Percentiles rank a stretch among this genome's conserved stretches.
Conservation (phyloP, 2,797 vertebrate genomes). For the Pipistrellus nathusii region DNA sequence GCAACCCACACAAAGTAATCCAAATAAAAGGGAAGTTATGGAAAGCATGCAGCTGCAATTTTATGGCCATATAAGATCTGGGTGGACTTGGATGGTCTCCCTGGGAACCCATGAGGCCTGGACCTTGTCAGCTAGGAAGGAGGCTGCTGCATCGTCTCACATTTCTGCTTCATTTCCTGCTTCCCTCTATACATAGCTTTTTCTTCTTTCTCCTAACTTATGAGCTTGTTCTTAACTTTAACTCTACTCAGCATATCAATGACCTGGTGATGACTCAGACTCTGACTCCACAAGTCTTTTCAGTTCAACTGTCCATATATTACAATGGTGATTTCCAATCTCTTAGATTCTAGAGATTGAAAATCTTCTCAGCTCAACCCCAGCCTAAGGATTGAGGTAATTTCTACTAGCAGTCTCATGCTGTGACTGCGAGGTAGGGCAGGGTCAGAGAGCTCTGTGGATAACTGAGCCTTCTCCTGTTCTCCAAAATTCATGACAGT, state of each 20-base stretch:
- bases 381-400: neutral
- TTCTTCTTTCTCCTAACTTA: neutral
- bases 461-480: neutral
- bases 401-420: neutral
- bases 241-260: neutral
- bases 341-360: neutral
- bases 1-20: constrained; percentile 10
- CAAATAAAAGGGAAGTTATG: neutral
- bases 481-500: neutral
- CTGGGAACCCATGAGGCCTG: neutral
- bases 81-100: neutral
- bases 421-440: neutral
- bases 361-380: neutral
- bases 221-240: neutral
- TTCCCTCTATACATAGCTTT: neutral
- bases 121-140: neutral
- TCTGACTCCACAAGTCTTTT: neutral
- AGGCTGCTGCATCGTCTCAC: neutral
- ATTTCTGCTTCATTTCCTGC: neutral
- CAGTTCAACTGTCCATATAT: neutral
- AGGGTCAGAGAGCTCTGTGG: neutral
- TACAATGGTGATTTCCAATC: neutral
- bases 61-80: neutral
- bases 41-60: neutral
- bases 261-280: neutral